Evolutionary conservation across 2,113 vertebrate genomes (phyloP), one percentile per base, ranked within the genome.

Genomic region (Phasianus colchicus): DNA sequence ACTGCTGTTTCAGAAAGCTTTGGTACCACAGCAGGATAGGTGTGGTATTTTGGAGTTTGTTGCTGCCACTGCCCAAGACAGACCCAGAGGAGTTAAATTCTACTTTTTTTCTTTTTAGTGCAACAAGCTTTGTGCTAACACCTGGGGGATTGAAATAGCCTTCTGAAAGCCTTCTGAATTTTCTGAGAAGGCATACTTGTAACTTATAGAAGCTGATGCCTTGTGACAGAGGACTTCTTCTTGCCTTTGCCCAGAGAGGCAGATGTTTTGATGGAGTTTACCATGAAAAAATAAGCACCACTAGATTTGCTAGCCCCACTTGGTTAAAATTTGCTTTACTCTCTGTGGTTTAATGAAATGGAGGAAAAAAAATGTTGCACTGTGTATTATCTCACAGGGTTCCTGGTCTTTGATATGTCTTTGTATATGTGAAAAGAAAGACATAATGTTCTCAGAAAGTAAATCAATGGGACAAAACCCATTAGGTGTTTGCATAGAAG

Each of bases 371-470:
- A 25, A 5, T 34, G 16, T 70, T 89, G 18, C 38, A 34, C 14
- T 64, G 4, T 29, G 27, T 1, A 0, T 55, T 32, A 0, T 72
- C 22, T 10, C 27, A 14, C 14, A 42, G 47, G 34, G 13, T 17
- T 58, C 7, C 20, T 74, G 13, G 38, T 38, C 43, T 64, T 89
- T 50, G 22, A 1, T 14, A 45, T 2, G 67, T 21, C 22, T 82
- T 55, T 78, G 32, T 64, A 29, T 30, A 70, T 74, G 30, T 54
- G 30, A 58, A 73, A 73, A 19, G 6, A 24, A 69, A 64, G 45
- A 72, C 27, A 58, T 29, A 47, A 16, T 43, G 22, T 47, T 82
- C 88, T 67, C 22, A 38, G 24, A 15, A 93, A 43, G n/a, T 47
- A 76, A 17, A 16, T 42, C 1, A 2, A 10, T 27, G 38, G 32